Percentiles rank a stretch among this genome's conserved stretches.
These are phyloP conservation scores for Eupeodes luniger DNA, from an alignment of 2,888 invertebrate species.

Conservation along the genomic window DNA sequence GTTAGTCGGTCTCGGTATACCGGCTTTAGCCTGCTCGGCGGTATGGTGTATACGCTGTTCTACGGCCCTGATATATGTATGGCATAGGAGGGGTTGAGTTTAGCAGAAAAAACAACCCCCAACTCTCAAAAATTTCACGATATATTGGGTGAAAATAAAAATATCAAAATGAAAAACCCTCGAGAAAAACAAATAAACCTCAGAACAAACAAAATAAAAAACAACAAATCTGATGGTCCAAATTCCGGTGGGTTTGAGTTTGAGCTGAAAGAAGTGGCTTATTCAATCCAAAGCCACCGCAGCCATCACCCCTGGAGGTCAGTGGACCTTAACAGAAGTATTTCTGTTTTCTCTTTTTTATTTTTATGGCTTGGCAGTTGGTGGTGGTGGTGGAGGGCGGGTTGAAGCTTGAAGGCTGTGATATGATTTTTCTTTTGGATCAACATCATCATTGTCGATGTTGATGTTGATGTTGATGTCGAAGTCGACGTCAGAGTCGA, in stretches of 20 bases:
- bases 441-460: constrained; percentile 32
- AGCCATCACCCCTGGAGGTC: background rate
- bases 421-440: constrained; percentile 27
- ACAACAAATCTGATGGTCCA: constrained; percentile 56
- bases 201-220: constrained; percentile 14
- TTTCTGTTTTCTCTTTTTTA: constrained; percentile 8
- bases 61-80: background rate
- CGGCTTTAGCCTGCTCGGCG: too few relatives aligned
- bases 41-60: too few relatives aligned
- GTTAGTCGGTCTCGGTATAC: too few relatives aligned
- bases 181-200: constrained; percentile 57
- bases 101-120: background rate
- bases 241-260: constrained; percentile 14
- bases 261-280: constrained; percentile 7
- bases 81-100: background rate
- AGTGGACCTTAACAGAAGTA: constrained; percentile 36
- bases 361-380: constrained; percentile 28
- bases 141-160: constrained; percentile 42
- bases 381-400: background rate
- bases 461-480: background rate
- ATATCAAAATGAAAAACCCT: constrained; percentile 36
- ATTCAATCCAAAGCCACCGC: background rate
- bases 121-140: background rate
- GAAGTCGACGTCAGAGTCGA: too few relatives aligned
- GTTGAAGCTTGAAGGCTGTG: constrained; percentile 12